Conservation (phyloP, 2,797 vertebrate genomes). For the Natrix natrix region DNA sequence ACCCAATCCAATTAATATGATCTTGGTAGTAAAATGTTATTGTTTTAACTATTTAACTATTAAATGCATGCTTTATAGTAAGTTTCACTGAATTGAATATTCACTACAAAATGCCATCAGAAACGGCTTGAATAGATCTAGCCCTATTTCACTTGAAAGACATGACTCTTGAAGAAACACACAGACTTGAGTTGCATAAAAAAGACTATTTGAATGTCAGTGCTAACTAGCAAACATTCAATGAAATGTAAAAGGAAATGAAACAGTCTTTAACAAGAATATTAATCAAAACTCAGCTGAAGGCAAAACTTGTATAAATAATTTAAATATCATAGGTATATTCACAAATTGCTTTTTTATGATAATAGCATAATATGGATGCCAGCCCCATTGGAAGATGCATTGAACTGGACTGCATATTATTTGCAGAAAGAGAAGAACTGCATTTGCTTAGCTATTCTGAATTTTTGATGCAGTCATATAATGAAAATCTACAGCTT, state of each 20-base stretch:
- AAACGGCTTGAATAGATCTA: background rate
- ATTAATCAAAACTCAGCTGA: background rate
- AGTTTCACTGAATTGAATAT: background rate
- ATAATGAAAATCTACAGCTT: background rate
- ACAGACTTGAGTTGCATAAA: background rate
- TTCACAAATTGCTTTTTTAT: background rate
- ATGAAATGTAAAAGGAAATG: background rate
- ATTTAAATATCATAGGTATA: background rate
- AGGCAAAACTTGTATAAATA: background rate
- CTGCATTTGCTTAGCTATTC: background rate
- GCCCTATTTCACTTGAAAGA: background rate
- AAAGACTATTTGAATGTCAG: background rate
- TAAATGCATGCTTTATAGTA: background rate
- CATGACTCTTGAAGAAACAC: background rate
- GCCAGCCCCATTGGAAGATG: background rate
- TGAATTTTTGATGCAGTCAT: slow-evolving; percentile 1
- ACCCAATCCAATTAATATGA: background rate
- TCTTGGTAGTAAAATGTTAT: background rate
- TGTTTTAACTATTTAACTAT: background rate
- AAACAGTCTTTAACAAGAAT: background rate
- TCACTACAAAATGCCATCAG: background rate
- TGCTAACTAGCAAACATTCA: background rate
- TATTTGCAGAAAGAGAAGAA: background rate
- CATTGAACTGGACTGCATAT: background rate
- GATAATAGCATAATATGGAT: background rate